Conservation (phyloP, 2,113 vertebrate species). For the Charina bottae region DNA sequence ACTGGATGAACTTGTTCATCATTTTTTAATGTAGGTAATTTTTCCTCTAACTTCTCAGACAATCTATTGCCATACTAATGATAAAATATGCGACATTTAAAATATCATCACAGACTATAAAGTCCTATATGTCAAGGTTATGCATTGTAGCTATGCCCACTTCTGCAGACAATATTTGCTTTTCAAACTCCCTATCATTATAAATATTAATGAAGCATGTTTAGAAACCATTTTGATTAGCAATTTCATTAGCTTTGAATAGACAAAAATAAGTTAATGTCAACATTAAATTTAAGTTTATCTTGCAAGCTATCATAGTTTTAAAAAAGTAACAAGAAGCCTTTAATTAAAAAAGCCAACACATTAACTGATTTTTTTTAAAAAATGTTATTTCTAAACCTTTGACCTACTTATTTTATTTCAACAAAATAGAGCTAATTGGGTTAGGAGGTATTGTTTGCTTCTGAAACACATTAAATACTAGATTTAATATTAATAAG, state of each 20-base stretch:
- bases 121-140: background rate
- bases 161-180: slow-evolving; percentile 39
- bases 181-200: slow-evolving; percentile 24
- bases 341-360: slow-evolving; percentile 29
- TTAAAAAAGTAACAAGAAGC: slow-evolving; percentile 41
- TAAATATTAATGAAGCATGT: slow-evolving; percentile 51
- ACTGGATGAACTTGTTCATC: background rate
- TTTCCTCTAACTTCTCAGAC: background rate
- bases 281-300: slow-evolving; percentile 51
- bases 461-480: slow-evolving; percentile 30
- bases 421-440: slow-evolving; percentile 39
- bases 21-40: background rate
- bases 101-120: background rate
- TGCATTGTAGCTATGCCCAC: background rate
- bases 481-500: background rate
- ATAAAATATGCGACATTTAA: rapidly evolving
- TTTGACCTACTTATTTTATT: slow-evolving; percentile 22
- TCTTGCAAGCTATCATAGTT: slow-evolving; percentile 28
- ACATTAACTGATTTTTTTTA: slow-evolving; percentile 27
- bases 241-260: slow-evolving; percentile 39
- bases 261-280: slow-evolving; percentile 46
- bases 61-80: background rate
- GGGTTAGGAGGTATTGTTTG: slow-evolving; percentile 31
- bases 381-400: slow-evolving; percentile 30
- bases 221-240: slow-evolving; percentile 54